Base-by-base conservation (phyloP, 2,888 invertebrate species). In the Neoitamus cyanurus region DNA sequence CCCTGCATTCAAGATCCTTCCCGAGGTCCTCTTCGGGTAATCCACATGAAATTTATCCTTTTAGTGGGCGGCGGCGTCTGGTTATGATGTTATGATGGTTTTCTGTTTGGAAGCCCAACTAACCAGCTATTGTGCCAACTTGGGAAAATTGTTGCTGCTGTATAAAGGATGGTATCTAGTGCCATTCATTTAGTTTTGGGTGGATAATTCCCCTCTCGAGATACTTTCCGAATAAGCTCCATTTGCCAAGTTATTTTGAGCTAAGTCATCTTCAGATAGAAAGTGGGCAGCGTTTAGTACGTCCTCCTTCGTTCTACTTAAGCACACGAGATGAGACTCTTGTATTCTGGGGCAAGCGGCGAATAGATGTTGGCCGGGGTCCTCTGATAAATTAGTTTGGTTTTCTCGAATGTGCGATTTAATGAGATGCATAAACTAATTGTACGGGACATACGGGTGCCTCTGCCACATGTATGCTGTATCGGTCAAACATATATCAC, bases 11-110 rank as follows among this genome's bases (percentile, higher is more conserved):
- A 30, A 28, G 7, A 70, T 1, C 15, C n/a, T 4, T n/a, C n/a
- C 30, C 2, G 25, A 28, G 30, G 28, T 31, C 70, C 7, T 70
- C 25, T 5, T 28, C 34, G 70, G 70, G 58, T 58, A 20, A 6
- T 58, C 58, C 58, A 9, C 58, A 58, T 70, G 70, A 70, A 70
- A 70, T 70, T 70, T 70, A 70, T 70, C n/a, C 70, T 34, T 34
- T 31, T 31, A 3, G 70, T n/a, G 70, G 25, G 48, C 6, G 48
- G 30, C 34, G 70, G 31, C 31, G 30, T 34, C 70, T 70, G 70
- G 34, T 70, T 70, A 58, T 58, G 70, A 31, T 70, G 30, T 70
- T 70, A 70, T 30, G 30, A 31, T 30, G 70, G 30, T 70, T 70
- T 34, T 70, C 70, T 70, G 13, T 70, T 70, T 70, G 30, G 9